These are phyloP conservation scores for Toxotes chatareus DNA, from an alignment of 2,113 vertebrate genomes.

Conservation along the genomic window DNA sequence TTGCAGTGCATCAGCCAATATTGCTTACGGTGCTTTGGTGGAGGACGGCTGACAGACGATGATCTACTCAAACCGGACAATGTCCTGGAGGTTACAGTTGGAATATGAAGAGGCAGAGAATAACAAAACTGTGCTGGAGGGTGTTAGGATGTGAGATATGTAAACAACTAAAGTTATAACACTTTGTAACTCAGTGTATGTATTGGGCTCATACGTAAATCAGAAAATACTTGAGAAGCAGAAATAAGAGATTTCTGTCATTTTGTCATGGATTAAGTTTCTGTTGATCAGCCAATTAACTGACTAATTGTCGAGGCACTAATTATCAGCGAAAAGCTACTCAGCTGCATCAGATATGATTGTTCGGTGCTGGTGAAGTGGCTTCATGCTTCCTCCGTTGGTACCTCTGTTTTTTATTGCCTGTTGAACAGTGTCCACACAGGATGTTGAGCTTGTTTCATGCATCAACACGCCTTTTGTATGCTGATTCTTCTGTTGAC, in stretches of 20 bases:
- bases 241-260: background rate
- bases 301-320: too few relatives aligned
- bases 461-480: slow-evolving; percentile 13
- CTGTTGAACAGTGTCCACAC: slow-evolving; percentile 4
- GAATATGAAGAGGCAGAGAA: background rate
- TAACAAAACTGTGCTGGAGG: background rate
- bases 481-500: background rate
- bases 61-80: background rate
- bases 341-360: background rate
- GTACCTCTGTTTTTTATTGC: background rate
- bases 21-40: background rate
- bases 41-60: background rate
- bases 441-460: slow-evolving; percentile 20
- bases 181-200: background rate
- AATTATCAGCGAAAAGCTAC: background rate
- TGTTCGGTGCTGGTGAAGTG: background rate
- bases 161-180: background rate
- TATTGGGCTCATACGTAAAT: background rate
- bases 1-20: background rate
- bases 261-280: background rate
- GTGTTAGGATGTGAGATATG: background rate
- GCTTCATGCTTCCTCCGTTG: background rate
- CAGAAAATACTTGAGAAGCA: background rate
- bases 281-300: background rate
- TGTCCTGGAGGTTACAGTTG: background rate